These are phyloP conservation scores for Idris sp. DNA, from an alignment of 1,140 invertebrate genomes.

Conservation along the genomic window DNA sequence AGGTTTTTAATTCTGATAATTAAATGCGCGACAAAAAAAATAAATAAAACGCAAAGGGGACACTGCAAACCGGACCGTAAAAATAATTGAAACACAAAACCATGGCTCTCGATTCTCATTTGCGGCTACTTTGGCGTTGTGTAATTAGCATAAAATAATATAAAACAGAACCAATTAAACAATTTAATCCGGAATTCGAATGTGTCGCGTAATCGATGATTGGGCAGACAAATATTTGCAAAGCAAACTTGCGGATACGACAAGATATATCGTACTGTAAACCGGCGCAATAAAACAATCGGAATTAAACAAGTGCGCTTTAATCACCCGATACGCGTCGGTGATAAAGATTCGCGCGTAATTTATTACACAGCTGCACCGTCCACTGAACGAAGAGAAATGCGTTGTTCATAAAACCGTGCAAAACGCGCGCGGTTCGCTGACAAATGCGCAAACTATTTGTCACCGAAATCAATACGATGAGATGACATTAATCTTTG, in stretches of 20 bases:
- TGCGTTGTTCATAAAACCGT: conserved; percentile 62
- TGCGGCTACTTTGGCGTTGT: too few species aligned
- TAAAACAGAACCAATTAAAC: conserved; percentile 28
- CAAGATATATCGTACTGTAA: conserved; percentile 55
- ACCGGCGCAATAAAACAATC: conserved; percentile 60
- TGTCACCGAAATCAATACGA: conserved; percentile 54
- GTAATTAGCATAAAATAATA: too few species aligned
- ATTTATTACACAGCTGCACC: conserved; percentile 50
- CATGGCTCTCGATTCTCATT: too few species aligned
- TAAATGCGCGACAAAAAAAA: conserved; percentile 12
- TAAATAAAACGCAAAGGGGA: background rate
- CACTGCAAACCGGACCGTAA: too few species aligned
- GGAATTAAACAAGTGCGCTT: conserved; percentile 63
- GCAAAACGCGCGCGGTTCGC: conserved; percentile 33
- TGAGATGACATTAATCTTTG: conserved; percentile 35
- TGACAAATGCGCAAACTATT: conserved; percentile 57
- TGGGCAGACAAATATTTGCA: conserved; percentile 37
- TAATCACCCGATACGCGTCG: conserved; percentile 60
- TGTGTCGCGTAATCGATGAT: conserved; percentile 43
- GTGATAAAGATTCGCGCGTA: conserved; percentile 63
- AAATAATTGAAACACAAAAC: too few species aligned
- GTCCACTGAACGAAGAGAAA: conserved; percentile 58
- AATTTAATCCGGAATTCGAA: conserved; percentile 6
- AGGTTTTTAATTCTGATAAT: conserved; percentile 16
- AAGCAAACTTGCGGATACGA: conserved; percentile 44